Evolutionary conservation across 2,888 invertebrate genomes (phyloP).

Genomic region (Eretmocerus hayati): DNA sequence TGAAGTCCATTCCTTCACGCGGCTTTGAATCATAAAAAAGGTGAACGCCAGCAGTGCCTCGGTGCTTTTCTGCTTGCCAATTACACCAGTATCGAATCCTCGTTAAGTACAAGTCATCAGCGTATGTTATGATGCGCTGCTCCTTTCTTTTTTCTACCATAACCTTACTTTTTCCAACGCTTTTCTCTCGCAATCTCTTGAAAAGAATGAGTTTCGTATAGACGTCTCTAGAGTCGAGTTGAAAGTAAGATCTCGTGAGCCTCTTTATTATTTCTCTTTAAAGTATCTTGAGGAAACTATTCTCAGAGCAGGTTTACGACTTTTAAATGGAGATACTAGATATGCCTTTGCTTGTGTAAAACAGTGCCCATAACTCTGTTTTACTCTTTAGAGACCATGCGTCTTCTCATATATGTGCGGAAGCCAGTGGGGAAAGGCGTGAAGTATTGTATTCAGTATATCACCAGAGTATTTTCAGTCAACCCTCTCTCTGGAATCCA

Average conservation of each 20-base stretch:
- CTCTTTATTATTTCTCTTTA: conserved; percentile 23
- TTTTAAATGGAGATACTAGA: conserved; percentile 35
- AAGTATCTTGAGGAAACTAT: conserved; percentile 2
- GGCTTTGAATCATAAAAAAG: neutral
- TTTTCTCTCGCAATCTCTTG: conserved; percentile 17
- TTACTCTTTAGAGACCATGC: too few species aligned
- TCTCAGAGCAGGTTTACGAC: conserved; percentile 30
- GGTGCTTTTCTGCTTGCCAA: conserved; percentile 28
- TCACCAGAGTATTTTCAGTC: too few species aligned
- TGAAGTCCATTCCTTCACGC: conserved; percentile 7
- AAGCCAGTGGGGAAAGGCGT: too few species aligned
- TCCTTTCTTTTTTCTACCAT: too few species aligned
- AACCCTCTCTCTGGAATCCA: too few species aligned
- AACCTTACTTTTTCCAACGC: conserved; percentile 2
- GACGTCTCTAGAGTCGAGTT: too few species aligned
- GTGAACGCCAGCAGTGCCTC: too few species aligned
- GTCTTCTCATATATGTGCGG: too few species aligned
- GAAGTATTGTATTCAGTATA: too few species aligned
- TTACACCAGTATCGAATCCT: conserved; percentile 33
- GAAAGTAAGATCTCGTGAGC: neutral
- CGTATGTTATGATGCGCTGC: conserved; percentile 16
- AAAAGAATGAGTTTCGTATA: conserved; percentile 6
- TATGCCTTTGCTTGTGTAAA: conserved; percentile 29
- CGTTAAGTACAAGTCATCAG: conserved; percentile 34
- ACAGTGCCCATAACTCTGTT: too few species aligned